These are phyloP conservation scores for Cetonia aurata DNA, from an alignment of 2,888 invertebrate species.

Conservation along the genomic window DNA sequence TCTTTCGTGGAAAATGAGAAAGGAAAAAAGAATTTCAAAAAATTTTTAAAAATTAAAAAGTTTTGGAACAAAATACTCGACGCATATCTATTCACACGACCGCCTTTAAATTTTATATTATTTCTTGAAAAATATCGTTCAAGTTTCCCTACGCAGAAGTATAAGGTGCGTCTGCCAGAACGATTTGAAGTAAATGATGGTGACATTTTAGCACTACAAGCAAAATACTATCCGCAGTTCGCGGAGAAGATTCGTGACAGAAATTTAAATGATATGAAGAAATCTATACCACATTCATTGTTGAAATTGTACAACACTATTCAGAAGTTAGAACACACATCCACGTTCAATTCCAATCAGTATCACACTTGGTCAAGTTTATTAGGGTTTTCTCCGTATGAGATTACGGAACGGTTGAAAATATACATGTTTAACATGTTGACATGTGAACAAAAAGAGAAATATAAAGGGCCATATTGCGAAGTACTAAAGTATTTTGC, in stretches of 20 bases:
- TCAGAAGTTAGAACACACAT: not conserved
- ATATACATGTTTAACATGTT: constrained; percentile 41
- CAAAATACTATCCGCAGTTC: constrained; percentile 34
- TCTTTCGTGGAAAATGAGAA: not conserved
- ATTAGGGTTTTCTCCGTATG: constrained; percentile 28
- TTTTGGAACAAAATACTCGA: constrained; percentile 18
- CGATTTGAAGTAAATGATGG: constrained; percentile 34
- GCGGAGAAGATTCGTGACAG: constrained; percentile 2
- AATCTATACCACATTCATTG: constrained; percentile 26
- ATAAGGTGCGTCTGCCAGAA: not conserved
- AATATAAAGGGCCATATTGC: not conserved
- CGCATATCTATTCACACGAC: constrained; percentile 33
- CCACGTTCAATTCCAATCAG: constrained; percentile 22
- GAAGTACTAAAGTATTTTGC: constrained; percentile 33
- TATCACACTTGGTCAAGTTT: constrained; percentile 43
- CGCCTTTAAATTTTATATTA: constrained; percentile 29
- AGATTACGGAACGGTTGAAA: constrained; percentile 33
- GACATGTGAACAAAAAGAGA: constrained; percentile 13
- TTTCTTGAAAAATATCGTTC: constrained; percentile 32
- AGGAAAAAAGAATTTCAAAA: not conserved
- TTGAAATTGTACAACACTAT: constrained; percentile 20
- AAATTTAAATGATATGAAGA: constrained; percentile 27
- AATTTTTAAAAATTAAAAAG: constrained; percentile 14
- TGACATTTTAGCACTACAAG: constrained; percentile 18
- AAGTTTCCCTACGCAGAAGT: not conserved